These are phyloP conservation scores for Mobula birostris DNA, from an alignment of 2,113 vertebrate species.

Conservation along the genomic window DNA sequence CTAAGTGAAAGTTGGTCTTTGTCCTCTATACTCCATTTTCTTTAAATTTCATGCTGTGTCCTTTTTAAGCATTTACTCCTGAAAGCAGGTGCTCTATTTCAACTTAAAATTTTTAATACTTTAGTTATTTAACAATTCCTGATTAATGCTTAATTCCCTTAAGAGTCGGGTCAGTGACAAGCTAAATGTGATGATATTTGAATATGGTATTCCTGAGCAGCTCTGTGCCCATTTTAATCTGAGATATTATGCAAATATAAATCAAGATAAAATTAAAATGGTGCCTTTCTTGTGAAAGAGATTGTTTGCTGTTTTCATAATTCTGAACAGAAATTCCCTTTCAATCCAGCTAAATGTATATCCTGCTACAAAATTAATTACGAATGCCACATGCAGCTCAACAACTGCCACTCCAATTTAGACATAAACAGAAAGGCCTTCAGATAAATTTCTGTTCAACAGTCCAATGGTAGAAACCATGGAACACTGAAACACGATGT, in stretches of 20 bases:
- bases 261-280: background rate
- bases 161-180: background rate
- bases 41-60: conserved; percentile 1
- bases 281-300: background rate
- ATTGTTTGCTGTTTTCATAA: background rate
- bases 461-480: background rate
- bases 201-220: background rate
- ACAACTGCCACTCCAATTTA: background rate
- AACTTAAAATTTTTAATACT: background rate
- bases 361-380: background rate
- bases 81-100: background rate
- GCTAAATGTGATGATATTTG: background rate
- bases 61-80: background rate
- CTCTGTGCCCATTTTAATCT: conserved; percentile 10
- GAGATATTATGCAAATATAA: background rate
- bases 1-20: background rate
- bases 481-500: background rate
- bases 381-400: background rate
- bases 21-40: background rate
- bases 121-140: conserved; percentile 6
- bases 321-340: background rate
- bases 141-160: background rate
- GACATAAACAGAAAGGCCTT: too few relatives aligned
- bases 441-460: background rate
- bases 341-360: conserved; percentile 8